phyloP scores from a whole-genome alignment of 2,888 invertebrate species.

The Acronicta leporina region DNA sequence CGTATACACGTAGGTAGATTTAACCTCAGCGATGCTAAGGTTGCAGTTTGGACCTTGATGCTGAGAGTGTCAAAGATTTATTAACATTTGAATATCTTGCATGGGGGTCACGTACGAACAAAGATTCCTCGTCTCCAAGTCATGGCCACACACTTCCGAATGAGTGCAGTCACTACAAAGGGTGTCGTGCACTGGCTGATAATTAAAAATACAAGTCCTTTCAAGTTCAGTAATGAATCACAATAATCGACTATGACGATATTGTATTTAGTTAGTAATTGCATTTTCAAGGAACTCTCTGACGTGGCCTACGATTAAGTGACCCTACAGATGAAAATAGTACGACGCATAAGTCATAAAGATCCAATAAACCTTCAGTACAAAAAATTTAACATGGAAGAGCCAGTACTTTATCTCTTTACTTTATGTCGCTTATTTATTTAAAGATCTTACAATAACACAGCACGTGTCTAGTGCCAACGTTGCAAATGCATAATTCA shows the following conservation, averaged over 20 bases:
- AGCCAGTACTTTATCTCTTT: slow-evolving; percentile 33
- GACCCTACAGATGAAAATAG: slow-evolving; percentile 39
- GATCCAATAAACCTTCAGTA: slow-evolving; percentile 46
- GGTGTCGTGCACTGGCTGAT: slow-evolving; percentile 19
- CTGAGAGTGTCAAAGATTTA: slow-evolving; percentile 28
- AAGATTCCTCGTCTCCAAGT: slow-evolving; percentile 37
- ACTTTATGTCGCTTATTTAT: slow-evolving; percentile 29
- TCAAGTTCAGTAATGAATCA: slow-evolving; percentile 39
- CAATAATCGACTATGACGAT: slow-evolving; percentile 24
- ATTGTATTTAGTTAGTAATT: slow-evolving; percentile 35
- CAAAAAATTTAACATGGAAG: slow-evolving; percentile 36
- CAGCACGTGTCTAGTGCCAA: slow-evolving; percentile 48
- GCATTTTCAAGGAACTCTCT: slow-evolving; percentile 41
- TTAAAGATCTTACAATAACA: slow-evolving; percentile 39
- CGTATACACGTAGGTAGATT: background rate
- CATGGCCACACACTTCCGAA: slow-evolving; percentile 35
- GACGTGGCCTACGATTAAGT: slow-evolving; percentile 17
- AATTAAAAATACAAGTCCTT: slow-evolving; percentile 25
- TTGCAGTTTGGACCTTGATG: slow-evolving; percentile 36
- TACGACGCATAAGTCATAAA: slow-evolving; percentile 39
- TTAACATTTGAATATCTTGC: slow-evolving; percentile 36
- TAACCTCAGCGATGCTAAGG: slow-evolving; percentile 6
- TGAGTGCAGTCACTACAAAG: slow-evolving; percentile 24
- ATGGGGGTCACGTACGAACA: slow-evolving; percentile 46
- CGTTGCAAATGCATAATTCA: slow-evolving; percentile 46